Conservation (phyloP, 2,888 invertebrate species). For the Heteropelma amictum region DNA sequence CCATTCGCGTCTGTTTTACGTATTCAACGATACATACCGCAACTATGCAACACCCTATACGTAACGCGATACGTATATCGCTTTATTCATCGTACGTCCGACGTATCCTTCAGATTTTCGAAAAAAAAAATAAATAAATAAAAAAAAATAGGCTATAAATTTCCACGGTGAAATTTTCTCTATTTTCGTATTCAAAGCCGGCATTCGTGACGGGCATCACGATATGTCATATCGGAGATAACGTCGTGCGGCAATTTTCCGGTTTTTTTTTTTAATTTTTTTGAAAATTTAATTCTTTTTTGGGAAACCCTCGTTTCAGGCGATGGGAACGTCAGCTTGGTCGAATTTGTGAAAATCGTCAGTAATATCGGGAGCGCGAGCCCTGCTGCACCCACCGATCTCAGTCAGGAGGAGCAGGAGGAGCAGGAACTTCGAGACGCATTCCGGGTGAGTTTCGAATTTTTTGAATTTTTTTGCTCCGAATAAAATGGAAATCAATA, state of each 20-base stretch:
- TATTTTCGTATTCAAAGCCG: conserved; percentile 13
- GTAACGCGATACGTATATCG: not conserved
- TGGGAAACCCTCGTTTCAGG: too few relatives aligned
- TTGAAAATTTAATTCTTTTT: too few relatives aligned
- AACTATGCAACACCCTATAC: too few relatives aligned
- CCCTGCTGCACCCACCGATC: conserved; percentile 82
- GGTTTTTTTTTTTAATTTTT: not conserved
- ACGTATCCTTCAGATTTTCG: not conserved
- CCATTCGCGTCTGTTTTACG: conserved; percentile 43
- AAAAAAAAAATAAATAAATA: not conserved
- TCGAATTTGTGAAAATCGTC: conserved; percentile 92
- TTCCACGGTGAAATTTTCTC: conserved; percentile 1
- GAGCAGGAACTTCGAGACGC: conserved; percentile 91
- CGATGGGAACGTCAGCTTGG: conserved; percentile 92
- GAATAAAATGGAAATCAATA: not conserved
- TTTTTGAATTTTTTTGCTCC: not conserved
- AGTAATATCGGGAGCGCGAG: conserved; percentile 85
- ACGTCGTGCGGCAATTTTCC: not conserved
- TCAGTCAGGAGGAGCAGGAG: conserved; percentile 87
- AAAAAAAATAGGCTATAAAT: too few relatives aligned
- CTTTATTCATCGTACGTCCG: not conserved
- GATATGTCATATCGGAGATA: too few relatives aligned
- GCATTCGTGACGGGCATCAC: not conserved
- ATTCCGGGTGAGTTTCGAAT: conserved; percentile 83
- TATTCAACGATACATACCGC: conserved; percentile 48